Conservation (phyloP, 2,888 invertebrate genomes). For the Drosophila merina region DNA sequence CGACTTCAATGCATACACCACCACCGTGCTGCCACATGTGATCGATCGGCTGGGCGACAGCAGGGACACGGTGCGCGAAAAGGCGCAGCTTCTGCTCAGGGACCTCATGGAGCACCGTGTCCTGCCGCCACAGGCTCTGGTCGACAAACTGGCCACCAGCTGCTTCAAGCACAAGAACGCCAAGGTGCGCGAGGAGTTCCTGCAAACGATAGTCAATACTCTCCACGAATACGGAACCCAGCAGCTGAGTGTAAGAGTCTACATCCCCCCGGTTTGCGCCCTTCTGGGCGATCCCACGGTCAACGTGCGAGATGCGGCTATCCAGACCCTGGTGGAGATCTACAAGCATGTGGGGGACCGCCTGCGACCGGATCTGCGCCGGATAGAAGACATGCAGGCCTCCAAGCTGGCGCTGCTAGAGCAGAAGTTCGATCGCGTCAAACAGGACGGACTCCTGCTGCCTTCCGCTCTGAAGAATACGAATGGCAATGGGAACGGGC, state of each 20-base stretch:
- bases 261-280: slow-evolving; percentile 92
- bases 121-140: slow-evolving; percentile 87
- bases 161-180: slow-evolving; percentile 94
- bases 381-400: slow-evolving; percentile 90
- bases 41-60: slow-evolving; percentile 90
- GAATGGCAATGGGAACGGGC: slow-evolving; percentile 68
- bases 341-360: slow-evolving; percentile 96
- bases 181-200: slow-evolving; percentile 95
- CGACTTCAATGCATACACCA: slow-evolving; percentile 94
- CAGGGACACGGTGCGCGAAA: slow-evolving; percentile 88
- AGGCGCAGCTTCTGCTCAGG: slow-evolving; percentile 89
- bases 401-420: slow-evolving; percentile 89
- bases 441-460: slow-evolving; percentile 90
- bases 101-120: slow-evolving; percentile 90
- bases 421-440: slow-evolving; percentile 94
- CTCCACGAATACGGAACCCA: slow-evolving; percentile 95
- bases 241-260: slow-evolving; percentile 91
- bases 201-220: slow-evolving; percentile 92
- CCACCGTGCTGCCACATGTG: slow-evolving; percentile 91
- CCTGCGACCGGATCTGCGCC: slow-evolving; percentile 91
- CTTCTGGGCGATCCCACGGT: slow-evolving; percentile 94
- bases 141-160: slow-evolving; percentile 89
- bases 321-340: slow-evolving; percentile 93
- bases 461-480: slow-evolving; percentile 86
- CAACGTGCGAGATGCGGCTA: slow-evolving; percentile 94